Percentiles rank a stretch among this genome's conserved stretches.
Conservation (phyloP, 2,888 invertebrate species). For the Coenonympha glycerion region DNA sequence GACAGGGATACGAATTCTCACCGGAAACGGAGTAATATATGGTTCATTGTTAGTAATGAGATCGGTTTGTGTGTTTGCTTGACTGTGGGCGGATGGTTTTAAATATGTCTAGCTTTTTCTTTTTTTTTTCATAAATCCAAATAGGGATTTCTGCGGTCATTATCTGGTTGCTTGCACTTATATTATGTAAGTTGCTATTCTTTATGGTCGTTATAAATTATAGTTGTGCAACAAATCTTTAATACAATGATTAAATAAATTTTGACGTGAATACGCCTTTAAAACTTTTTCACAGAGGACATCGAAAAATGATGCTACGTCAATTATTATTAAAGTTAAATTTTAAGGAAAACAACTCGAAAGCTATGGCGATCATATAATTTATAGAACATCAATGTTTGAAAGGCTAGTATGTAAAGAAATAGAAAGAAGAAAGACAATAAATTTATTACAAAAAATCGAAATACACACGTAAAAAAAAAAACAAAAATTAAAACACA, state of each 20-base stretch:
- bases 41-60: slow-evolving; percentile 75
- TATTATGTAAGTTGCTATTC: too few relatives aligned
- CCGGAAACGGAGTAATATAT: slow-evolving; percentile 73
- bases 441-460: too few relatives aligned
- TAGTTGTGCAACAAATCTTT: background rate
- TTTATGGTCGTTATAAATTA: background rate
- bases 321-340: background rate
- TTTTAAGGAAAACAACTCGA: too few relatives aligned
- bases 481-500: too few relatives aligned
- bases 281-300: too few relatives aligned
- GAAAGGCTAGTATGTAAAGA: too few relatives aligned
- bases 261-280: too few relatives aligned
- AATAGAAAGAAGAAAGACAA: too few relatives aligned
- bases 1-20: slow-evolving; percentile 49
- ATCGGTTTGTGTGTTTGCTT: slow-evolving; percentile 59
- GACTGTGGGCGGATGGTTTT: slow-evolving; percentile 49
- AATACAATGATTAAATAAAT: too few relatives aligned
- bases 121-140: slow-evolving; percentile 26
- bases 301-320: background rate
- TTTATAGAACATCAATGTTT: too few relatives aligned
- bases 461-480: too few relatives aligned
- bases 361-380: too few relatives aligned
- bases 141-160: slow-evolving; percentile 28
- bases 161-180: slow-evolving; percentile 19
- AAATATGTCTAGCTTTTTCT: slow-evolving; percentile 28